phyloP scores from a whole-genome alignment of 2,797 vertebrate genomes.

The Halcyon smyrnensis region DNA sequence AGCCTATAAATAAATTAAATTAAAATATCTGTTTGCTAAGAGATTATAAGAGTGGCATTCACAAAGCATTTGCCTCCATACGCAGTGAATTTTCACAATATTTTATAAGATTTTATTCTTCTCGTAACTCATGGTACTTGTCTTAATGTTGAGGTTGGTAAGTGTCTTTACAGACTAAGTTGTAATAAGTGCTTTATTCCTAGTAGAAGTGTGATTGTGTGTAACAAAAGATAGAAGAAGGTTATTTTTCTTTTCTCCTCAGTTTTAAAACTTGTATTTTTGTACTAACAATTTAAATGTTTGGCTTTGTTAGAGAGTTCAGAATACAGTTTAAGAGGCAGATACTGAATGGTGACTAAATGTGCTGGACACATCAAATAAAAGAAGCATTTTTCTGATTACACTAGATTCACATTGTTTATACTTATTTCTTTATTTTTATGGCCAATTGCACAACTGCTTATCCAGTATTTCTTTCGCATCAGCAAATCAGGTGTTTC shows the following conservation, averaged over 20 bases:
- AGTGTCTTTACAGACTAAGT: constrained; percentile 23
- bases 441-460: rapidly evolving
- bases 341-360: constrained; percentile 47
- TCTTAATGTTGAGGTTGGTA: constrained; percentile 23
- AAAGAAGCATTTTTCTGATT: constrained; percentile 58
- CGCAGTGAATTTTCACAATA: background rate
- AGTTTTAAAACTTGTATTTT: constrained; percentile 60
- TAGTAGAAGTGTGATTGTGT: constrained; percentile 27
- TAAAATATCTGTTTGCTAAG: background rate
- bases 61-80: background rate
- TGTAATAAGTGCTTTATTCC: constrained; percentile 50
- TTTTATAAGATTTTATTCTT: constrained; percentile 6
- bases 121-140: background rate
- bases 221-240: constrained; percentile 21
- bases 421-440: background rate
- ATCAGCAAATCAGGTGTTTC: background rate
- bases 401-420: background rate
- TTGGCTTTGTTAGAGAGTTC: constrained; percentile 48
- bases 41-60: background rate
- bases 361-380: constrained; percentile 75
- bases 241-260: constrained; percentile 35
- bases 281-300: constrained; percentile 47
- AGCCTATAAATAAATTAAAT: background rate
- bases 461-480: background rate
- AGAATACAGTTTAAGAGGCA: constrained; percentile 25